Conservation (phyloP, 2,797 vertebrate species). For the Manis crassicaudata region DNA sequence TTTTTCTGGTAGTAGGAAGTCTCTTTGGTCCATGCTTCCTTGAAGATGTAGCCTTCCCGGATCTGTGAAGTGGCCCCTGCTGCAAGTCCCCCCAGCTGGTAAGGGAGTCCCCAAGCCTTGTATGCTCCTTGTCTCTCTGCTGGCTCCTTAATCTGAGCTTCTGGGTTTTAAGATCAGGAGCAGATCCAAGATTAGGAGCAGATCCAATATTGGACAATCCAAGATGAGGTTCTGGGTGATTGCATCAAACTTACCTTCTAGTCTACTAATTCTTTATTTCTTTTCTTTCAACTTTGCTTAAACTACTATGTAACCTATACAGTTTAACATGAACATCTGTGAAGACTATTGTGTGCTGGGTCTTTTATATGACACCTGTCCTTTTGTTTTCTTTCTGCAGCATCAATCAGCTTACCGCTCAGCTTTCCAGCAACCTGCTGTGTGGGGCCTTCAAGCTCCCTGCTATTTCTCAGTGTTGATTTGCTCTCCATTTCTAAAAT, state of each 20-base stretch:
- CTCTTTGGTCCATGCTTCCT: not conserved
- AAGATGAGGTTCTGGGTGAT: not conserved
- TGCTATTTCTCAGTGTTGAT: not conserved
- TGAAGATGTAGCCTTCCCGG: not conserved
- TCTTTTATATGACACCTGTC: not conserved
- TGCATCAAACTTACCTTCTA: not conserved
- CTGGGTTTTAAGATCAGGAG: not conserved
- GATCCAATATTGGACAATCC: too few relatives aligned
- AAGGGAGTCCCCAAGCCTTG: not conserved
- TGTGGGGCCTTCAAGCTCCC: not conserved
- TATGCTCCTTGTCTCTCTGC: not conserved
- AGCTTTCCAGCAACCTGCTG: not conserved
- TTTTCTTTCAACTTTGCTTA: not conserved
- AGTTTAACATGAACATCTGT: slow-evolving; percentile 1
- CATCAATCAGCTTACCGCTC: not conserved
- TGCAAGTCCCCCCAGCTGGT: not conserved
- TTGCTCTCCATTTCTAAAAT: not conserved
- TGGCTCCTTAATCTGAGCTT: not conserved
- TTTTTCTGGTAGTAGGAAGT: not conserved
- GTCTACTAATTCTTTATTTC: not conserved
- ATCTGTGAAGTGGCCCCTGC: not conserved
- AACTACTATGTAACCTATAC: not conserved
- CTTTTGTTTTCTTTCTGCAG: not conserved
- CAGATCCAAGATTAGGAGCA: not conserved
- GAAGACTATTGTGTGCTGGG: not conserved